Conservation (phyloP, 2,113 vertebrate genomes). For the Callipepla squamata region DNA sequence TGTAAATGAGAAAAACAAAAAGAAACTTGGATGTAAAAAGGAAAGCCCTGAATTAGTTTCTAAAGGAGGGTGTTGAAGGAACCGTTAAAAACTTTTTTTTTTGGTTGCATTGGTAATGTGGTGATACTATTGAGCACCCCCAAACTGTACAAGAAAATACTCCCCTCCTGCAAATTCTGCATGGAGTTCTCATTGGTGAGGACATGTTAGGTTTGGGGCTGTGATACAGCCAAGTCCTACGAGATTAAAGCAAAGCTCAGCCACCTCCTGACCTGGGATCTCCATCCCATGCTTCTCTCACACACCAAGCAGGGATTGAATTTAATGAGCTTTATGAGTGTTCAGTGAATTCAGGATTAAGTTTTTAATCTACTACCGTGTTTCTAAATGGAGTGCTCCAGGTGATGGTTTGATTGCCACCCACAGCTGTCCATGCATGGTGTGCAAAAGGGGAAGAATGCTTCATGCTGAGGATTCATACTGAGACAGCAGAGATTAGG, state of each 20-base stretch:
- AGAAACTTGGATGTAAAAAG: not conserved
- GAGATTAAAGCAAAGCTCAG: not conserved
- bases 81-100: not conserved
- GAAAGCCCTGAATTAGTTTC: not conserved
- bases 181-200: not conserved
- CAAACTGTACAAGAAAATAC: not conserved
- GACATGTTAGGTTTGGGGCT: accelerated
- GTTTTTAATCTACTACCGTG: not conserved
- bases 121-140: not conserved
- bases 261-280: not conserved
- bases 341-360: constrained; percentile 17
- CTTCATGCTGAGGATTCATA: not conserved
- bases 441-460: not conserved
- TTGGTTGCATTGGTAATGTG: not conserved
- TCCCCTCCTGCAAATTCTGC: not conserved
- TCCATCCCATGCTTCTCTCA: not conserved
- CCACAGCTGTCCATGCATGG: accelerated
- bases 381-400: accelerated
- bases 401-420: not conserved
- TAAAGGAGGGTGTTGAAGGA: not conserved
- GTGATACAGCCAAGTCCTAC: accelerated
- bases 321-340: not conserved
- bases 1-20: not conserved
- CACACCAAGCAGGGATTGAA: not conserved
- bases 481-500: not conserved